Base-by-base conservation (phyloP, 2,113 vertebrate genomes). In the Pseudorhombus dupliciocellatus region DNA sequence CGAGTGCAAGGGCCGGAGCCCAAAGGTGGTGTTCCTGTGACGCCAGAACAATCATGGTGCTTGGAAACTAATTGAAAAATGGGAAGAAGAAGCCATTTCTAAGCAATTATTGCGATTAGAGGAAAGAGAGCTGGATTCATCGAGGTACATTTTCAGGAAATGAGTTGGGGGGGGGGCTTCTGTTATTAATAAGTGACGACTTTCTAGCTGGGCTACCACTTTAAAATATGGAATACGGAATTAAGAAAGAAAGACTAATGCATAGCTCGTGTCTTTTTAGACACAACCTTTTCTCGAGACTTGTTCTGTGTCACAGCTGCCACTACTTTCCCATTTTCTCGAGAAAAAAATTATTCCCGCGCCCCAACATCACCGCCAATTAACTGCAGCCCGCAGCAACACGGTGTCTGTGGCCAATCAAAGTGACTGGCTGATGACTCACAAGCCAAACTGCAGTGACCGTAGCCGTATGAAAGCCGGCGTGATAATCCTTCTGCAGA, bases 371-470 rank as follows among this genome's bases (percentile, higher is more conserved):
- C 52, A 5, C 52, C 24, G 44, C 69, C 58, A 63, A 73, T 79
- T 76, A 81, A 78, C 79, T 84, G 51, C 61, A 77, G 70, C 59
- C 65, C 75, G 8, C 54, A 66, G 46, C 74, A 73, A 59, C 61
- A 61, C 28, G 42, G 42, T 25, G 56, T 77, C 61, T 86, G 83
- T 86, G 69, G 55, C 86, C 73, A 90, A 88, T 89, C 81, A 81
- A 54, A 76, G 52, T 79, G 86, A 84, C 87, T 84, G 61, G 72
- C 72, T 89, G 82, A 88, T 86, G 75, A 90, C 62, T 84, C 73
- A 80, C 57, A 75, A 75, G 66, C 52, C 66, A 77, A 92, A 90
- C 81, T 66, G 50, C 71, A 82, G 70, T 67, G 50, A 88, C 55
- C 77, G 40, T 56, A 50, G 89, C 57, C 71, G 52, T 73, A 14